These are phyloP conservation scores for Onchidella celtica DNA, from an alignment of 2,888 invertebrate genomes.

Conservation along the genomic window DNA sequence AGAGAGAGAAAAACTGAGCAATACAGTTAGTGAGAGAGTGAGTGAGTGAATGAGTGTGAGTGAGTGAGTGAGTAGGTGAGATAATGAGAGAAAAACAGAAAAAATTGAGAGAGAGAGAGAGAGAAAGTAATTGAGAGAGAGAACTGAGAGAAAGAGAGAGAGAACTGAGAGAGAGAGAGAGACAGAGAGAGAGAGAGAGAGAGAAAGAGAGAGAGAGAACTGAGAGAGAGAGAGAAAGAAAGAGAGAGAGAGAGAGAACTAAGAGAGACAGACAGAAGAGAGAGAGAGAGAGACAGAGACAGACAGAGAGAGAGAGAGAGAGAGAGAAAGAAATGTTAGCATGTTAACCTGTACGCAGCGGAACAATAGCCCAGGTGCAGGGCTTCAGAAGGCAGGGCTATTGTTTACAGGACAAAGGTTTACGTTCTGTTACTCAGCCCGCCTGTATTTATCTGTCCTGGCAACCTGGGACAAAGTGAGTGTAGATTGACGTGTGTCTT, in stretches of 20 bases:
- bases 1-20: background rate
- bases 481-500: too few relatives aligned
- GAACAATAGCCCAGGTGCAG: too few relatives aligned
- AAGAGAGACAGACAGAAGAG: background rate
- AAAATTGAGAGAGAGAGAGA: background rate
- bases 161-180: background rate
- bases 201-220: background rate
- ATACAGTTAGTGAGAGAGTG: background rate
- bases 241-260: background rate
- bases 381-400: too few relatives aligned
- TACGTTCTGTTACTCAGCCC: too few relatives aligned
- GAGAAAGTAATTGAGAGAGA: background rate
- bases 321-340: too few relatives aligned
- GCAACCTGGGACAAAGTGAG: too few relatives aligned
- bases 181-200: background rate
- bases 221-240: slow-evolving; percentile 7
- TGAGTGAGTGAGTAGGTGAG: background rate
- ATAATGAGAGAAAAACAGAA: background rate
- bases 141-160: background rate
- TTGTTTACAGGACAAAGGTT: too few relatives aligned
- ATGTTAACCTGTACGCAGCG: too few relatives aligned
- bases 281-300: background rate
- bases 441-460: too few relatives aligned
- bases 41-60: slow-evolving; percentile 1
- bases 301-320: too few relatives aligned